Conservation (phyloP, 1,140 invertebrate genomes). For the Drosophila tropicalis region DNA sequence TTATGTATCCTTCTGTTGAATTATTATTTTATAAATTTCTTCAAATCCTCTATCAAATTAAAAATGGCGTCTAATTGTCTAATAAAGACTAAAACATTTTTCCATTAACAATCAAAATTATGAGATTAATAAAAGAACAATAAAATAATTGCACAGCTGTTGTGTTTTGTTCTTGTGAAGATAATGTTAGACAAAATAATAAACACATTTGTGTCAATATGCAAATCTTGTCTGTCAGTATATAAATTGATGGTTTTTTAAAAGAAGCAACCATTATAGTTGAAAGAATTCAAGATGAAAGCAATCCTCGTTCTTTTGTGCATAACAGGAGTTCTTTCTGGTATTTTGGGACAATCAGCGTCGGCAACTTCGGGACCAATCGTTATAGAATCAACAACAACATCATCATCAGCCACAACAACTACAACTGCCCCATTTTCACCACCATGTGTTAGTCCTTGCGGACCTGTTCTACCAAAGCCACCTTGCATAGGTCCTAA, state of each 20-base stretch:
- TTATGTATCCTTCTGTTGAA: too few species aligned
- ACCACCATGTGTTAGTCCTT: background rate
- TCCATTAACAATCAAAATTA: too few species aligned
- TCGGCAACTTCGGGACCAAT: background rate
- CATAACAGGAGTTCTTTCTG: background rate
- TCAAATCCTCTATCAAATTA: too few species aligned
- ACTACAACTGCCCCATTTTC: background rate
- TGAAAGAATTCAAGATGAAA: conserved; percentile 7
- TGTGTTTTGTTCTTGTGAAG: background rate
- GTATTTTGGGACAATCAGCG: background rate
- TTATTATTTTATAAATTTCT: too few species aligned
- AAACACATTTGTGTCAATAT: conserved; percentile 9
- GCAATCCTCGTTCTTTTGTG: background rate
- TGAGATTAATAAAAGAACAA: too few species aligned
- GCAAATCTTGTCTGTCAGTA: background rate
- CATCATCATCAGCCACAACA: background rate
- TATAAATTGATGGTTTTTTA: background rate
- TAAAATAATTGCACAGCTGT: background rate
- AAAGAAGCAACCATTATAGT: background rate
- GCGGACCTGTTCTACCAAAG: background rate
- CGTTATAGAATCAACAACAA: background rate
- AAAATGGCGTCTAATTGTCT: too few species aligned
- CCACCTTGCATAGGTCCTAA: background rate
- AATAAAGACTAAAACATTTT: too few species aligned
- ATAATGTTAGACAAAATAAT: too few species aligned